phyloP scores from a whole-genome alignment of 1,140 invertebrate genomes.

The Drepana arcuata region DNA sequence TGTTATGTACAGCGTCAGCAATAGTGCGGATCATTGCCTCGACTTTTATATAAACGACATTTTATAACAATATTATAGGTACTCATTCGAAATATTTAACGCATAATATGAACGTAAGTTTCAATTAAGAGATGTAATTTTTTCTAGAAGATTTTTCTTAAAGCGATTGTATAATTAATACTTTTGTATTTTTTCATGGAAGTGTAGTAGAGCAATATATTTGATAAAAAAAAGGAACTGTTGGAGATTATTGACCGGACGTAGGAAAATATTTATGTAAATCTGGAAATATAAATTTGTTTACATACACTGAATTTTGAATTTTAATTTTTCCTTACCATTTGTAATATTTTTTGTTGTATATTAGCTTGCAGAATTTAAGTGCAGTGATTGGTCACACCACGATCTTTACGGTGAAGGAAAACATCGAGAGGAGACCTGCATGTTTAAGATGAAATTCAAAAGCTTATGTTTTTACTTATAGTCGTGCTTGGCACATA shows the following conservation, averaged over 20 bases:
- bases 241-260: slow-evolving; percentile 40
- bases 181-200: slow-evolving; percentile 67
- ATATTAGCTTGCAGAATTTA: too few species aligned
- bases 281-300: slow-evolving; percentile 65
- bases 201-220: slow-evolving; percentile 61
- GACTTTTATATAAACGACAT: slow-evolving; percentile 21
- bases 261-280: slow-evolving; percentile 62
- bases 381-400: too few species aligned
- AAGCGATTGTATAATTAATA: slow-evolving; percentile 44
- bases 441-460: too few species aligned
- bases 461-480: too few species aligned
- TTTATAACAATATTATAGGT: slow-evolving; percentile 19
- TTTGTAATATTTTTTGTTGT: too few species aligned
- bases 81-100: slow-evolving; percentile 41
- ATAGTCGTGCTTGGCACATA: too few species aligned
- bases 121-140: slow-evolving; percentile 52
- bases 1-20: slow-evolving; percentile 16
- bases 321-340: slow-evolving; percentile 31
- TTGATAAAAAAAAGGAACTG: slow-evolving; percentile 60
- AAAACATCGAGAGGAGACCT: too few species aligned
- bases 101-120: slow-evolving; percentile 64
- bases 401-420: too few species aligned
- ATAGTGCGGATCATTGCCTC: too few species aligned
- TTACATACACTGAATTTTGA: slow-evolving; percentile 51
- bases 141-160: slow-evolving; percentile 61